Base-by-base conservation (phyloP, 2,113 vertebrate genomes). In the Mesembrinibis cayennensis region DNA sequence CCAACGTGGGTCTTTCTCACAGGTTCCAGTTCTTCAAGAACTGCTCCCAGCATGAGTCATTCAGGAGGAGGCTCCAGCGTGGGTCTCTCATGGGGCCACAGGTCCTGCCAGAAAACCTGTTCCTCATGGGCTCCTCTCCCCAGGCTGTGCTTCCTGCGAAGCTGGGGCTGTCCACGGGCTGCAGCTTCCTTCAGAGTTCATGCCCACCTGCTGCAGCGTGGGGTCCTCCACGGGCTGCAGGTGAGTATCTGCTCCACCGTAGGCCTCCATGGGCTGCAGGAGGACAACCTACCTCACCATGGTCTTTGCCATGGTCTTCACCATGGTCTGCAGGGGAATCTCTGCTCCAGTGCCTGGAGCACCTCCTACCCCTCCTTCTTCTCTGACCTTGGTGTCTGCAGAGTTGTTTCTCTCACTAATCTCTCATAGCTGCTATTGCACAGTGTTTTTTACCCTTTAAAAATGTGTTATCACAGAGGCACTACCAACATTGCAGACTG, bases 121-220 rank as follows among this genome's bases (percentile, higher is more conserved):
- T 58, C 14, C 29, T 63, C 3, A 2, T 17, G 6, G 16, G 6
- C 2, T 93, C 1, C 16, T 42, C 19, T 58, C 29, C 18, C 69
- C 0, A 0, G 36, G 7, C 8, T 0, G 1, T 18, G 19, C 3
- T 32, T 38, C 5, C 52, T 77, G 23, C 13, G 7, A 61, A 72
- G 4, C 5, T 19, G 47, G 10, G 8, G 25, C 10, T 66, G 13
- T 78, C 13, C 14, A 18, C 0, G 1, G 26, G 26, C 10, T 69
- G 14, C 17, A 53, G 8, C 13, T 73, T 73, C 15, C 36, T 85
- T 89, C 0, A 2, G 13, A 2, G 13, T 10, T 53, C 36, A 40
- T 16, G 10, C 7, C 16, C 6, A 36, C 11, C 13, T 55, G 30
- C 6, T 73, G 13, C 3, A 2, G 8, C 3, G 4, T 7, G 26